These are phyloP conservation scores for Pseudorectes ferrugineus DNA, from an alignment of 2,113 vertebrate species.

Conservation along the genomic window DNA sequence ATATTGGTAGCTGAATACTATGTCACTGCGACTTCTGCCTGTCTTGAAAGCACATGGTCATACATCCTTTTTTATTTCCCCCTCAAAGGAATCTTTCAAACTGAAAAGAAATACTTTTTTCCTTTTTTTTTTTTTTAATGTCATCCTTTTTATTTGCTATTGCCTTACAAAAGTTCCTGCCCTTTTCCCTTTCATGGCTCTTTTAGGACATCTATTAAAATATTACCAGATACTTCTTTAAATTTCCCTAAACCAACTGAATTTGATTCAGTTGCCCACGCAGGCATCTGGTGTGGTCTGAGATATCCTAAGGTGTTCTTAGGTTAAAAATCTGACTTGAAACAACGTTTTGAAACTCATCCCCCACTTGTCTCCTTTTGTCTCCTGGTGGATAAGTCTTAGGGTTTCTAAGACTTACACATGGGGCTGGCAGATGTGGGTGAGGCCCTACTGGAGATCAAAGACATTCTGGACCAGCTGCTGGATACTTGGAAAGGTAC, in stretches of 20 bases:
- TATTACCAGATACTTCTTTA: background rate
- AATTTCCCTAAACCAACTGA: background rate
- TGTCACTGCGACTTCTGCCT: background rate
- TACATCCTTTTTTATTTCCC: background rate
- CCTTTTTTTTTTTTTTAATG: background rate
- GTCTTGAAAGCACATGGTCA: background rate
- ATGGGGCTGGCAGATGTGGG: background rate
- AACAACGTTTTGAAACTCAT: background rate
- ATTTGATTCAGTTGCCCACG: background rate
- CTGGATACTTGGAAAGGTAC: background rate
- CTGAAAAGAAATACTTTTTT: background rate
- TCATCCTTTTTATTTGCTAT: background rate
- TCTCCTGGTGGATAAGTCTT: background rate
- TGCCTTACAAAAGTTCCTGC: background rate
- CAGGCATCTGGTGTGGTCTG: background rate
- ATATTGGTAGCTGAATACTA: background rate
- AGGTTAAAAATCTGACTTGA: background rate
- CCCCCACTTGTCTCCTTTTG: background rate
- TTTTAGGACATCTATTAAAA: background rate
- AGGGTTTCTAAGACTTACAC: background rate
- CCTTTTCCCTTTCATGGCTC: background rate
- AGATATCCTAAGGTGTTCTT: background rate
- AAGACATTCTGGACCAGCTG: conserved; percentile 19
- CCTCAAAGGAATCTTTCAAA: background rate
- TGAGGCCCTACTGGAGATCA: background rate